These are phyloP conservation scores for Tragelaphus scriptus DNA, from an alignment of 2,113 vertebrate species.

Conservation along the genomic window DNA sequence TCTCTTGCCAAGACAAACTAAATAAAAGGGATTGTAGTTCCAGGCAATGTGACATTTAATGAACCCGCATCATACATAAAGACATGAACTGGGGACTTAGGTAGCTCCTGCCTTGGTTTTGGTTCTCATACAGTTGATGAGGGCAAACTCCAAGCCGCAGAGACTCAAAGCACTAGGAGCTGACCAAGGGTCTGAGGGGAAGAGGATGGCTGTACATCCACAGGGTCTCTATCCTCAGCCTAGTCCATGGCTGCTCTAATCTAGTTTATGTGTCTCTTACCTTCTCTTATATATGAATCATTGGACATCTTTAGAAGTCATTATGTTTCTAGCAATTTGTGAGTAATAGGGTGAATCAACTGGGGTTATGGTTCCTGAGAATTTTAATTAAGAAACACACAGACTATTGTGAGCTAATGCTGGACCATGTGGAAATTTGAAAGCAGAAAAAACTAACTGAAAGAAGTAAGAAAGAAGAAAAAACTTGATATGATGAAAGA, in stretches of 20 bases:
- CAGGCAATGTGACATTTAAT: not conserved
- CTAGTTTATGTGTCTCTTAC: not conserved
- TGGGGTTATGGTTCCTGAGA: not conserved
- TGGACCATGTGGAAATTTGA: not conserved
- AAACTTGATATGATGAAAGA: not conserved
- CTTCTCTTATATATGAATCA: not conserved
- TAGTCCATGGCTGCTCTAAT: not conserved
- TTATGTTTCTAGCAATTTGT: not conserved
- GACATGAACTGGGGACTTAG: not conserved
- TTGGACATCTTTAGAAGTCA: not conserved
- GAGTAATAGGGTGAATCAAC: not conserved
- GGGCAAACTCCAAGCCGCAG: not conserved
- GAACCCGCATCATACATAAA: not conserved
- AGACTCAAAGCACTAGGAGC: not conserved
- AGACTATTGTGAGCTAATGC: not conserved
- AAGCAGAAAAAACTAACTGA: not conserved
- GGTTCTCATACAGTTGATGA: not conserved
- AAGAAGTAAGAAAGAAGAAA: not conserved
- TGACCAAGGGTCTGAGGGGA: not conserved
- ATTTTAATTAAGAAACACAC: slow-evolving; percentile 1
- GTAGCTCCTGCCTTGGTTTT: not conserved
- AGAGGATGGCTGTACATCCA: not conserved
- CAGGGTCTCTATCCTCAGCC: not conserved
- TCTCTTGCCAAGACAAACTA: slow-evolving; percentile 28
- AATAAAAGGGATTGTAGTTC: slow-evolving; percentile 8